Base-by-base conservation (phyloP, 2,797 vertebrate genomes). In the Gambusia yucatana region DNA sequence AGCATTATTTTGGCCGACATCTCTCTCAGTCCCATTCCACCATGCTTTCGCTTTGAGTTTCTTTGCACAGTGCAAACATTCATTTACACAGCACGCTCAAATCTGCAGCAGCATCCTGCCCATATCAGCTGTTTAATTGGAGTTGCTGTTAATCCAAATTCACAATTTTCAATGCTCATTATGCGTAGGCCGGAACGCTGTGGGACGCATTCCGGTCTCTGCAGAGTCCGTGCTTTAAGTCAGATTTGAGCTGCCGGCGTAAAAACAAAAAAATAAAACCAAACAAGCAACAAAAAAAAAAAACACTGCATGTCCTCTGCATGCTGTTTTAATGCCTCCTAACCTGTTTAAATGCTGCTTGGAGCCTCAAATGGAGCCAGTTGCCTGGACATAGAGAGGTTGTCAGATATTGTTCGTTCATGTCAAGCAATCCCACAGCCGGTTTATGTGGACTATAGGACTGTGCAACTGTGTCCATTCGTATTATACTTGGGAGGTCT, bases 361-460 rank as follows among this genome's bases (percentile, higher is more conserved):
- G 80, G 82, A 85, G 92, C 93, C 93, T 94, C 90, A 91, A 89
- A 93, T 91, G 92, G 92, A 94, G 92, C 85, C 83, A 84, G 80
- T 78, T 86, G 78, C 78, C 82, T 81, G 80, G 67, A 84, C 57
- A 74, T 44, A 73, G 47, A 73, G 61, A 71, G 2, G 22, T 76
- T 78, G 71, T 70, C n/a, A 75, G 52, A 20, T 77, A 44, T 50
- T n/a, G 13, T 82, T 72, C 75, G 76, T 79, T 65, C 43, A 0
- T 74, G 39, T 79, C 20, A 67, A 76, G 3, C 44, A 71, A 44
- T 57, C 70, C 47, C 47, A 61, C 14, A 61, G 8, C 71, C 3
- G 46, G n/a, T 59, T 44, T 20, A 59, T 25, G 0, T 25, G 3
- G 8, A 74, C 48, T 41, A 6, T 20, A 36, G 50, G 33, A 52